These are phyloP conservation scores for Aspiorhynchus laticeps DNA, from an alignment of 2,113 vertebrate genomes.

Conservation along the genomic window DNA sequence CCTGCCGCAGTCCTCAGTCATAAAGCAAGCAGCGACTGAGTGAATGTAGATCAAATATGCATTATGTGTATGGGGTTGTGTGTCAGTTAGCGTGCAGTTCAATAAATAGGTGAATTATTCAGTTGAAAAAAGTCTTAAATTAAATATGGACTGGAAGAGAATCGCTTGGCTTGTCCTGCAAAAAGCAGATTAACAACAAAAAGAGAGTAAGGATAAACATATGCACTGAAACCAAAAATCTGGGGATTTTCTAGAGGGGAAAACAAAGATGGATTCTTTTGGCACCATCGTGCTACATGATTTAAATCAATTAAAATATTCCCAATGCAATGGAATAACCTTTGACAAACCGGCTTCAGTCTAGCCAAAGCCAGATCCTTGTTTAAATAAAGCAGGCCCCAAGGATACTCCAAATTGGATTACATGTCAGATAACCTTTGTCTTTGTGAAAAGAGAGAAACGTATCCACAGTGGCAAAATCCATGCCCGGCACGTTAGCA, in stretches of 20 bases:
- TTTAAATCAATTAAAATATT: slow-evolving; percentile 32
- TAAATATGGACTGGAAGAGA: slow-evolving; percentile 43
- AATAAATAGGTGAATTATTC: slow-evolving; percentile 51
- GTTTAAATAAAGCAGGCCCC: slow-evolving; percentile 33
- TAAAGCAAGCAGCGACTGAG: slow-evolving; percentile 12
- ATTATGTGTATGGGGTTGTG: slow-evolving; percentile 51
- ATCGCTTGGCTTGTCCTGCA: not conserved
- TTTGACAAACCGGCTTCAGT: not conserved
- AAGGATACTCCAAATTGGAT: slow-evolving; percentile 45
- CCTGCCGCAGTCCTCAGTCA: not conserved
- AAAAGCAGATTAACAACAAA: slow-evolving; percentile 24
- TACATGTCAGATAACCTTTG: slow-evolving; percentile 57
- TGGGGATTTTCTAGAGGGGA: not conserved
- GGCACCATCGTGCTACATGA: not conserved
- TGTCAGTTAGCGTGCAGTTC: slow-evolving; percentile 52
- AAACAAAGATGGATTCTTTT: not conserved
- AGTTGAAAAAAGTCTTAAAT: slow-evolving; percentile 21
- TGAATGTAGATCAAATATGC: slow-evolving; percentile 36
- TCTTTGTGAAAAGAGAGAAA: slow-evolving; percentile 47
- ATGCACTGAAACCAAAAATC: not conserved
- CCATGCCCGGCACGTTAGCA: slow-evolving; percentile 54
- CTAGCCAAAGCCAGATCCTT: slow-evolving; percentile 7
- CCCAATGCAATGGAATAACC: not conserved
- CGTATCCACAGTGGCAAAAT: slow-evolving; percentile 54
- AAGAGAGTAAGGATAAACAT: not conserved